Conservation (phyloP, 2,797 vertebrate species). For the Neomorphus geoffroyi region DNA sequence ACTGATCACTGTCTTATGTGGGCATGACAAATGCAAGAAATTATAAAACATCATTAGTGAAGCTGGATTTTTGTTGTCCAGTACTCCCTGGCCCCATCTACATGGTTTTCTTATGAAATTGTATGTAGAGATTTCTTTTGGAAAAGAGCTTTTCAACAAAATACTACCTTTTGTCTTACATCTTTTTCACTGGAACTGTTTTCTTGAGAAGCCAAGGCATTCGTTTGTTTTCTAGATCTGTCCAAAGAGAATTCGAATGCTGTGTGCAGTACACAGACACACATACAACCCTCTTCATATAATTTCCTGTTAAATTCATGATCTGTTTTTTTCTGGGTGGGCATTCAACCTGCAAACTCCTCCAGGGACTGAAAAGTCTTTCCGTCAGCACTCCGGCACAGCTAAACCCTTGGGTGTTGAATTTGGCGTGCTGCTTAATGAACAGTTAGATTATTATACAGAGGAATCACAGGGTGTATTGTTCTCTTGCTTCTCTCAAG, state of each 20-base stretch:
- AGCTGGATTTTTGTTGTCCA: not conserved
- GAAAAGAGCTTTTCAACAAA: not conserved
- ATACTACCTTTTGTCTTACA: not conserved
- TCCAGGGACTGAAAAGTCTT: not conserved
- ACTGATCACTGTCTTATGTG: not conserved
- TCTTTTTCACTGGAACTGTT: not conserved
- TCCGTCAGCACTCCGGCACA: not conserved
- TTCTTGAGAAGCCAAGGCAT: not conserved
- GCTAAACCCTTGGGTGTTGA: conserved; percentile 4
- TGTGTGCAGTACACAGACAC: not conserved
- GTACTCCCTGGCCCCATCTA: fast-evolving
- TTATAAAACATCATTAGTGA: not conserved
- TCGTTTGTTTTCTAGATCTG: not conserved
- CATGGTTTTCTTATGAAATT: not conserved
- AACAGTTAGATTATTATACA: not conserved
- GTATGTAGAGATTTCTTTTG: not conserved
- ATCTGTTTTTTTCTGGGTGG: not conserved
- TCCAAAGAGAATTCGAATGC: not conserved
- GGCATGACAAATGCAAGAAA: not conserved
- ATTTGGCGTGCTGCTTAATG: conserved; percentile 32
- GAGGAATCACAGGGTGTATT: not conserved
- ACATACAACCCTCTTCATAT: not conserved
- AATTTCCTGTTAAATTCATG: not conserved
- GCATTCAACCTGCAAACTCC: not conserved
- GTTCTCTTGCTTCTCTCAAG: not conserved